Base-by-base conservation (phyloP, 2,113 vertebrate genomes). In the Tyrannus savana region DNA sequence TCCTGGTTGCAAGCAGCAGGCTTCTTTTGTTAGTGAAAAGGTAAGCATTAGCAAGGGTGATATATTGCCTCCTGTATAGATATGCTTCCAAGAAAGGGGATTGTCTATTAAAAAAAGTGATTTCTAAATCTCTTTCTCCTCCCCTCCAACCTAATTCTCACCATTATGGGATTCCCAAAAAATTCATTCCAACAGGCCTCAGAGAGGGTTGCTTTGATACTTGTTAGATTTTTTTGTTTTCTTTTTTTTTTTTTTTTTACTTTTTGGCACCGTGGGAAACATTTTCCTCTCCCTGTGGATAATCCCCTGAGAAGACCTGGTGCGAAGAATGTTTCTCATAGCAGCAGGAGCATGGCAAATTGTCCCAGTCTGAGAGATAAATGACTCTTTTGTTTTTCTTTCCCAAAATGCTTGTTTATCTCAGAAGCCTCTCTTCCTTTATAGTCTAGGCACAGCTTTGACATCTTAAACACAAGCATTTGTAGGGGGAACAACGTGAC, bases 241-340 rank as follows among this genome's bases (percentile, higher is more conserved):
- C 17, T 25, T 25, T 25, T 47, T 19, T 44, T 18, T 44, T 81
- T 13, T 24, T 17, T 37, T 49, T 49, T 25, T 47, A 80, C 72
- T 87, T 91, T 74, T 27, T 73, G 41, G 35, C 89, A 52, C 63
- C 2, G 5, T 44, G 69, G 84, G 86, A 97, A 83, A 12, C 59
- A 47, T 81, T 96, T 95, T 79, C 42, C 22, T 91, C 67, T 93
- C 85, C 82, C 81, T 86, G 60, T 73, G 88, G 87, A 90, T 82
- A 96, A 93, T 89, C 83, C 93, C 74, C 69, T 79, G 41, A 73
- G 72, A 76, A 95, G 89, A 90, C 63, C 76, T 95, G 81, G 68
- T 96, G 93, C 72, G 89, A 96, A 93, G 68, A 91, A 50, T 39
- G 6, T 76, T 96, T 89, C 80, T 95, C 18, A 7, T 35, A 90